Base-by-base conservation (phyloP, 2,797 vertebrate species). In the Acanthopagrus latus region DNA sequence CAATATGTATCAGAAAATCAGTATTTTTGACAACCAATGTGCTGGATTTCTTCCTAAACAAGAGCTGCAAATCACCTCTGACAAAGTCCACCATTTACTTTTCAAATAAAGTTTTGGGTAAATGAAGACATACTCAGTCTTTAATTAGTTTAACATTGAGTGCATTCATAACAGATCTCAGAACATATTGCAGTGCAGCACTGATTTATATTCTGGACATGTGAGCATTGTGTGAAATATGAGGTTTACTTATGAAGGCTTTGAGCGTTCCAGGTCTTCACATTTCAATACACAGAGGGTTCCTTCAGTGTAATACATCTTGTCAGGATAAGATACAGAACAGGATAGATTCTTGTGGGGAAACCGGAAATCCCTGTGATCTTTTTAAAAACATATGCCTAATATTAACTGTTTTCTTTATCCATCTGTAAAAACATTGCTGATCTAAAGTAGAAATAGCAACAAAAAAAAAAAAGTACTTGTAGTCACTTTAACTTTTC, bases 231-330 rank as follows among this genome's bases (percentile, higher is more conserved):
- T 21, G 48, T 52, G 27, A 46, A 51, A 65, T 38, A 13, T 63
- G 43, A 50, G 17, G 10, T 33, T 64, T 51, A 38, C 11, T 14
- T 10, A 29, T 23, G 44, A 47, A 27, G 52, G 58, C 44, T 48
- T 41, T 41, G n/a, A 10, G 47, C 33, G 54, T 21, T 33, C 13
- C 23, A n/a, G 38, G 7, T 7, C 47, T 18, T 62, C 27, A 51
- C 14, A 51, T 38, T 33, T 65, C 47, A 65, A 80, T 58, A 43
- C 67, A 76, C 50, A 52, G 41, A 58, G 58, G 59, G n/a, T 50
- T 85, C 38, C 52, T 59, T 58, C 67, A 18, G 38, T 29, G 51
- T 12, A 56, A 83, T 81, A 74, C 18, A 82, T 86, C 80, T 81
- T 50, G 33, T 77, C 56, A 64, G 38, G 8, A 38, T 38, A 38